Conservation (phyloP, 2,797 vertebrate species). For the Bradypodion ventrale region DNA sequence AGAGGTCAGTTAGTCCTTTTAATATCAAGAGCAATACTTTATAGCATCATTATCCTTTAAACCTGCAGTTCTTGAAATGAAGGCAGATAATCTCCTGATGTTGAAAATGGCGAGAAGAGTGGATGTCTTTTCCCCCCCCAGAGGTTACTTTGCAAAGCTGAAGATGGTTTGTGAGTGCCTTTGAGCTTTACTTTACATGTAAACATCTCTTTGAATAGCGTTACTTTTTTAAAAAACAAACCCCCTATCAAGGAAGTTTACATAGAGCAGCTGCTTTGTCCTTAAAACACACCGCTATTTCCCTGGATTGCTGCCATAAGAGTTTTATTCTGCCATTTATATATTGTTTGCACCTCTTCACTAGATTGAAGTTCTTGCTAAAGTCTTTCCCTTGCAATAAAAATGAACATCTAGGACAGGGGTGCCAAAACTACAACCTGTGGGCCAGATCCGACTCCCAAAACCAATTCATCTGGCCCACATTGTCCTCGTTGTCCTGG, state of each 20-base stretch:
- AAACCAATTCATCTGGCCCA: too few species aligned
- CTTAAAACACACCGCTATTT: conserved; percentile 35
- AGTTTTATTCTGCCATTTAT: accelerated
- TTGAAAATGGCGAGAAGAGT: neutral
- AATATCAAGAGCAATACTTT: conserved; percentile 26
- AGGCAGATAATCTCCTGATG: conserved; percentile 29
- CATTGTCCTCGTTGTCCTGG: too few species aligned
- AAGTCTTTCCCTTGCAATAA: conserved; percentile 35
- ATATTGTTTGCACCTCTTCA: neutral
- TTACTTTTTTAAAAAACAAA: conserved; percentile 17
- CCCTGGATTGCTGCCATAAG: neutral
- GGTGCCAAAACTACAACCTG: too few species aligned
- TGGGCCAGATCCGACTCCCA: too few species aligned
- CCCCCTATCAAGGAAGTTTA: conserved; percentile 22
- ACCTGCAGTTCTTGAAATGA: conserved; percentile 34
- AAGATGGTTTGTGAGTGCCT: conserved; percentile 37
- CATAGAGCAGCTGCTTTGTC: conserved; percentile 51
- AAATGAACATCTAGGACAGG: conserved; percentile 36
- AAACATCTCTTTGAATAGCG: conserved; percentile 19
- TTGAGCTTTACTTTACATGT: conserved; percentile 34
- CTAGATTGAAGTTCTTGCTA: neutral
- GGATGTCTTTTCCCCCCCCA: conserved; percentile 19
- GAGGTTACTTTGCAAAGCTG: conserved; percentile 22
- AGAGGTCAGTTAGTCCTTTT: conserved; percentile 16
- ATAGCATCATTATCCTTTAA: neutral